Evolutionary conservation across 2,113 vertebrate species (phyloP), one percentile per base, ranked within the genome.

Genomic region (Colaptes auratus): DNA sequence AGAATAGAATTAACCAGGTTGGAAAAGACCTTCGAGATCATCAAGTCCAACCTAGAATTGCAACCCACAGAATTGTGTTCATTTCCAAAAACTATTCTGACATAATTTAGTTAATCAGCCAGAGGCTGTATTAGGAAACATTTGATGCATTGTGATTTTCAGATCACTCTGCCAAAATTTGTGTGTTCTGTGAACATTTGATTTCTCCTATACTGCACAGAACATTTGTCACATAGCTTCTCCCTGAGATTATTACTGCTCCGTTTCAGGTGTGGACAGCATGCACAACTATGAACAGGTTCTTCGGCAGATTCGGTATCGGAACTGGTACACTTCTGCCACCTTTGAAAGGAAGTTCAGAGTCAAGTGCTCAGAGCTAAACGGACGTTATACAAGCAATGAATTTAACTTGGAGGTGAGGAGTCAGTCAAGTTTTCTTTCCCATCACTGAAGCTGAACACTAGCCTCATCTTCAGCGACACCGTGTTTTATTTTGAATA

Each of bases 321-420:
- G 98, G 46, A 98, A 98, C 96, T 98, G 98, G 98, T 96, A 13
- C n/a, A 95, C 98, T 1, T 96, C 90, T 16, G 96, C 97, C 16
- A 95, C 98, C 6, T 97, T 97, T 7, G 97, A 98, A 52, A 98
- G 99, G 50, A 97, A 97, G 69, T 99, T 99, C 96, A 98, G 97
- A 80, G 97, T 99, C 95, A 99, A 99, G 89, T 99, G 99, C 96
- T 99, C 99, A 0, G 99, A 99, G 93, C 98, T 99, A 67, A 99
- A 99, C 0, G 99, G 99, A 42, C 99, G 98, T 31, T 99, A 99
- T 93, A 98, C 98, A 65, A 99, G 99, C 97, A 99, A 99, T 20
- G 98, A 99, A 92, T 99, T 99, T 95, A 99, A 98, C 90, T 61
- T 99, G 89, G 98, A 99, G 98, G 99, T 99, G 72, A 98, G 97